phyloP scores from a whole-genome alignment of 2,888 invertebrate genomes.

The Nymphalis polychloros region DNA sequence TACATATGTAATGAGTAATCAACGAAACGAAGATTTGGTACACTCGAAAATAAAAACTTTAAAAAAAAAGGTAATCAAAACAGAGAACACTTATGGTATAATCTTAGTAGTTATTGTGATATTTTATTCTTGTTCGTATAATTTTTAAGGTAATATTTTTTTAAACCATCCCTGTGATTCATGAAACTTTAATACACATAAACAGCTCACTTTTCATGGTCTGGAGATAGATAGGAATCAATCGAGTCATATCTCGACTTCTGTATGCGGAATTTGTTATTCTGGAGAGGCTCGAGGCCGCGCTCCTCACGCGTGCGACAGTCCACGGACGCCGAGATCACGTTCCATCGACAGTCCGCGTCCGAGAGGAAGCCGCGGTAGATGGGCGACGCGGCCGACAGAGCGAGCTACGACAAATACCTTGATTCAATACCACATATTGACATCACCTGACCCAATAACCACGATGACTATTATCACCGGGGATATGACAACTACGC shows the following conservation, averaged over 20 bases:
- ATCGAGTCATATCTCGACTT: constrained; percentile 99
- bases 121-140: no score
- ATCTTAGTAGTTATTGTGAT: no score
- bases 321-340: constrained; percentile 97
- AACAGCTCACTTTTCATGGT: constrained; percentile 85
- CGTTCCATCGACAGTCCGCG: constrained; percentile 98
- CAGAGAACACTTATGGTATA: no score
- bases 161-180: neutral
- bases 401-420: constrained; percentile 85
- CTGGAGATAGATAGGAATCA: constrained; percentile 96
- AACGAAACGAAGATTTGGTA: no score
- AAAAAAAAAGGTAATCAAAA: no score
- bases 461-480: no score
- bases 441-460: neutral
- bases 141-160: no score
- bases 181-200: neutral
- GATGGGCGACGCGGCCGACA: constrained; percentile 98
- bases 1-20: no score
- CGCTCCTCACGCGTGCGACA: constrained; percentile 94
- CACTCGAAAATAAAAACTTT: no score
- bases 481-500: no score
- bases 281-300: constrained; percentile 85
- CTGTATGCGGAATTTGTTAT: constrained; percentile 85
- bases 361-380: constrained; percentile 97
- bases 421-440: neutral